Conservation (phyloP, 1,140 invertebrate species). For the Drosophila paulistorum region DNA sequence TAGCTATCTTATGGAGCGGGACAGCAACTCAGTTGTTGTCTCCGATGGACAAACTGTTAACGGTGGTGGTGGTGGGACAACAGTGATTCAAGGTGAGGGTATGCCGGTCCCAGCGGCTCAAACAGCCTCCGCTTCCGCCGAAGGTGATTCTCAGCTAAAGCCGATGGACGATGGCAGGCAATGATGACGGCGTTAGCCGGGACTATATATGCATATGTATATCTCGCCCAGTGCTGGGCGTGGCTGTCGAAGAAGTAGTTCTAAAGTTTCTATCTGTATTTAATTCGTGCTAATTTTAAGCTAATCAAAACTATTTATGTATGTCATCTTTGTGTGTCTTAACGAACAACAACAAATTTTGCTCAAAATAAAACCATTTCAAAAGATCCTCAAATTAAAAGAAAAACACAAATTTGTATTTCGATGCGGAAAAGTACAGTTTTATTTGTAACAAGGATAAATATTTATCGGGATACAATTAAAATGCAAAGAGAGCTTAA, state of each 20-base stretch:
- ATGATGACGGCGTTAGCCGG: slow-evolving; percentile 19
- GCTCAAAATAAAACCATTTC: slow-evolving; percentile 66
- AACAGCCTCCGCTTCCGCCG: slow-evolving; percentile 46
- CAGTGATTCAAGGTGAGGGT: slow-evolving; percentile 42
- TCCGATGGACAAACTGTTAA: slow-evolving; percentile 55
- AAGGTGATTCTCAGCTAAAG: slow-evolving; percentile 35
- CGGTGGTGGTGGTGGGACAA: slow-evolving; percentile 48
- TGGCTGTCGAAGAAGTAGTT: slow-evolving; percentile 39
- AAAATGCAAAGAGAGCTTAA: not conserved
- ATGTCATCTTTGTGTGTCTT: slow-evolving; percentile 21
- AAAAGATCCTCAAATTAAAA: slow-evolving; percentile 61
- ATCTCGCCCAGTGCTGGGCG: slow-evolving; percentile 33
- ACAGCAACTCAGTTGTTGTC: slow-evolving; percentile 51
- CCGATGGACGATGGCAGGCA: slow-evolving; percentile 30
- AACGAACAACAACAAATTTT: slow-evolving; percentile 28
- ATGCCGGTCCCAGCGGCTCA: slow-evolving; percentile 69
- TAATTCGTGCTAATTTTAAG: slow-evolving; percentile 68
- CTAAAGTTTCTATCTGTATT: slow-evolving; percentile 62
- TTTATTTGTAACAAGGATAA: slow-evolving; percentile 29
- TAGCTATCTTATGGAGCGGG: slow-evolving; percentile 80
- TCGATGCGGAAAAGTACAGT: slow-evolving; percentile 45
- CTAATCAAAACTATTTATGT: slow-evolving; percentile 64
- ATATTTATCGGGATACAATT: not conserved
- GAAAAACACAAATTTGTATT: not conserved
- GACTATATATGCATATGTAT: no score